phyloP scores from a whole-genome alignment of 2,113 vertebrate species.

The Lanius ludovicianus region DNA sequence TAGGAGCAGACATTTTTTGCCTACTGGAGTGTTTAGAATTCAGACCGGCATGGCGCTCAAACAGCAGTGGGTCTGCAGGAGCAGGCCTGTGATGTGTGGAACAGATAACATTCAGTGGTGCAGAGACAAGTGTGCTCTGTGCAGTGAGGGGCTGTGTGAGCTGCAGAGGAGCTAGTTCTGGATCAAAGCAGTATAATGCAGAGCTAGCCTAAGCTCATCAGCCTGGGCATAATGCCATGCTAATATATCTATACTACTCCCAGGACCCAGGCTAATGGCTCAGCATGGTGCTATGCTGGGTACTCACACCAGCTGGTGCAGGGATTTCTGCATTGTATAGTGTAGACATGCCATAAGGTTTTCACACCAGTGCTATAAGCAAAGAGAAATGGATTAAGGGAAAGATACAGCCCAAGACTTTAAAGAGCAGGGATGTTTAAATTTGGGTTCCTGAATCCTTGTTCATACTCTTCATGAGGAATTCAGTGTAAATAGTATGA shows the following conservation, averaged over 20 bases:
- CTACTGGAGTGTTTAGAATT: not conserved
- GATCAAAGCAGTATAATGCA: slow-evolving; percentile 11
- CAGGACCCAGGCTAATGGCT: slow-evolving; percentile 42
- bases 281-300: slow-evolving; percentile 10
- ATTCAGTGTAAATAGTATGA: not conserved
- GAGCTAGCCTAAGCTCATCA: slow-evolving; percentile 33
- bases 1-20: not conserved
- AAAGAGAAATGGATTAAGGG: not conserved
- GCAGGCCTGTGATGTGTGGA: not conserved
- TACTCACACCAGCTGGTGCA: slow-evolving; percentile 47
- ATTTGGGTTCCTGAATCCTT: not conserved
- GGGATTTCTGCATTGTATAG: not conserved
- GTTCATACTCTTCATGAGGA: not conserved
- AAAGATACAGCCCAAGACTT: not conserved
- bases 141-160: not conserved
- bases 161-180: not conserved
- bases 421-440: not conserved
- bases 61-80: not conserved
- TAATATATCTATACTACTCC: slow-evolving; percentile 44
- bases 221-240: not conserved
- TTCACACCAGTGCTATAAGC: not conserved
- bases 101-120: not conserved
- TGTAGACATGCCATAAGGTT: slow-evolving; percentile 25
- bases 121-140: not conserved
- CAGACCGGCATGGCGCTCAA: not conserved